These are phyloP conservation scores for Gonocerus acuteangulatus DNA, from an alignment of 2,888 invertebrate species.

Conservation along the genomic window DNA sequence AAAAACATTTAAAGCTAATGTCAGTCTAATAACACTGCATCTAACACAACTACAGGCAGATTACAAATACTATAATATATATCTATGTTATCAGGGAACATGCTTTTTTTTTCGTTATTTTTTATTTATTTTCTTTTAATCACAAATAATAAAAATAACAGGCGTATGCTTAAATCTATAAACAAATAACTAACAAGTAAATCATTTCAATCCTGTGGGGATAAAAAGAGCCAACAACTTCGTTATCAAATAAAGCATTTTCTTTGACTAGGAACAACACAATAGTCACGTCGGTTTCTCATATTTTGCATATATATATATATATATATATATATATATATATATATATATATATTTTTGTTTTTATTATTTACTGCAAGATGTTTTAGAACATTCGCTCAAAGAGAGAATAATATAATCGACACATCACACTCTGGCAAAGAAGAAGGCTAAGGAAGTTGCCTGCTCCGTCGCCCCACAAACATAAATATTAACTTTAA, in stretches of 20 bases:
- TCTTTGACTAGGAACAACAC: constrained; percentile 23
- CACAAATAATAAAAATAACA: constrained; percentile 1
- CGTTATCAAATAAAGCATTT: background rate
- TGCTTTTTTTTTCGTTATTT: background rate
- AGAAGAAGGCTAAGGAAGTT: too few relatives aligned
- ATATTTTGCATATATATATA: background rate
- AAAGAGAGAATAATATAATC: background rate
- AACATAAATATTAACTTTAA: too few relatives aligned
- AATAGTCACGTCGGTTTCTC: constrained; percentile 9
- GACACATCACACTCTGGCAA: background rate
- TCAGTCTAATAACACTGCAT: constrained; percentile 24
- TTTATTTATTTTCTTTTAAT: too few relatives aligned
- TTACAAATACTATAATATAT: background rate
- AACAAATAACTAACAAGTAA: background rate
- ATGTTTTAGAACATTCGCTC: background rate
- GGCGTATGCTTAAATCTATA: background rate
- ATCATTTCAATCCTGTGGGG: background rate
- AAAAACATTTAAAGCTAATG: constrained; percentile 25
- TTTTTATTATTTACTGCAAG: background rate
- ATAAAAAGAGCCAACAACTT: background rate
- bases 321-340: background rate
- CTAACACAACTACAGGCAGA: constrained; percentile 23
- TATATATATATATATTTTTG: background rate
- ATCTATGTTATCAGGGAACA: constrained; percentile 11
- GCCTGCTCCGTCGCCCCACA: too few relatives aligned